Evolutionary conservation across 2,888 invertebrate genomes (phyloP).

Genomic region (Lissonota sp.): DNA sequence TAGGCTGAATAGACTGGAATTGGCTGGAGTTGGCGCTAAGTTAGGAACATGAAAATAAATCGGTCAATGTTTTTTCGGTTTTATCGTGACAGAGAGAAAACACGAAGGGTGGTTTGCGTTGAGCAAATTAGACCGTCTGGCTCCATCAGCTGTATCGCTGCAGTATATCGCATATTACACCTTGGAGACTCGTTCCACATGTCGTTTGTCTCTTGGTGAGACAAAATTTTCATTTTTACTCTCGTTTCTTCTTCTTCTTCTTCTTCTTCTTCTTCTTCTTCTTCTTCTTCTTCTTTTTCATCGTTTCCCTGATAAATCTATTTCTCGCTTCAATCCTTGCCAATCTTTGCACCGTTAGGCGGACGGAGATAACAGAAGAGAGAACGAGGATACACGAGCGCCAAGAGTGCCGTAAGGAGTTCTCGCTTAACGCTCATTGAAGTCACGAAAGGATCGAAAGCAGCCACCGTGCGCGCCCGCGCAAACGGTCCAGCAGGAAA

Average conservation of each 20-base stretch:
- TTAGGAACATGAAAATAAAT: too few species aligned
- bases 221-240: background rate
- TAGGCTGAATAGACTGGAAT: too few species aligned
- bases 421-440: slow-evolving; percentile 65
- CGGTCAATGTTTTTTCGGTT: too few species aligned
- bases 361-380: too few species aligned
- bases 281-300: too few species aligned
- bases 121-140: background rate
- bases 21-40: too few species aligned
- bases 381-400: too few species aligned
- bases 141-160: background rate
- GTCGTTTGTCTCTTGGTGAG: background rate
- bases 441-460: slow-evolving; percentile 57
- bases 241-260: background rate
- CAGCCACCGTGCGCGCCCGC: slow-evolving; percentile 39
- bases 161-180: background rate
- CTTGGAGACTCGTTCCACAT: background rate
- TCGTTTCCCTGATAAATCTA: too few species aligned
- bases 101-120: background rate
- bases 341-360: too few species aligned
- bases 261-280: too few species aligned
- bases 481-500: too few species aligned
- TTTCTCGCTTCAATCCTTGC: too few species aligned
- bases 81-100: background rate
- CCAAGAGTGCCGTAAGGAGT: slow-evolving; percentile 47